These are phyloP conservation scores for Cetonia aurata DNA, from an alignment of 2,888 invertebrate genomes.

Conservation along the genomic window DNA sequence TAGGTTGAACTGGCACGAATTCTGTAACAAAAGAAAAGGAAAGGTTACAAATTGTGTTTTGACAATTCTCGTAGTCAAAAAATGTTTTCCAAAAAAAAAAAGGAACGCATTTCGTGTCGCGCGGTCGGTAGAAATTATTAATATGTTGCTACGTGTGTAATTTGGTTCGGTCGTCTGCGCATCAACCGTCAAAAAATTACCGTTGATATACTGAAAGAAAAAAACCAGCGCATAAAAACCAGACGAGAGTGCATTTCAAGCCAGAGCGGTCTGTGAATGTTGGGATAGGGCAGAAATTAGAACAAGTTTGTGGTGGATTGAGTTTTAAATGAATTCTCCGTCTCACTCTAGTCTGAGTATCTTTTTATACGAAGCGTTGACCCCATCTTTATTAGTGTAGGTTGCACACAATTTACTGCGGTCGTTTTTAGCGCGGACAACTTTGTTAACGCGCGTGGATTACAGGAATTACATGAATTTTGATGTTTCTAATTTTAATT, in stretches of 20 bases:
- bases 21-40: conserved; percentile 55
- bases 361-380: conserved; percentile 48
- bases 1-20: conserved; percentile 52
- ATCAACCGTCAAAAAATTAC: conserved; percentile 56
- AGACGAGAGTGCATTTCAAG: conserved; percentile 42
- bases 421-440: conserved; percentile 24
- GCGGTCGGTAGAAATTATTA: conserved; percentile 4
- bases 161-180: conserved; percentile 48
- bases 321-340: conserved; percentile 48
- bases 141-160: conserved; percentile 41
- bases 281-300: conserved; percentile 58
- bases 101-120: conserved; percentile 45
- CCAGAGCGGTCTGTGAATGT: conserved; percentile 47
- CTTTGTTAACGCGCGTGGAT: not conserved
- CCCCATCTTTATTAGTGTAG: conserved; percentile 52
- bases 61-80: not conserved
- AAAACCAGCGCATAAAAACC: conserved; percentile 34
- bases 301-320: conserved; percentile 54
- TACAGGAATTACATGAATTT: not conserved
- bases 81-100: conserved; percentile 3
- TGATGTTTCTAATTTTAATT: not conserved
- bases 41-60: conserved; percentile 11
- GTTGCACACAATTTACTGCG: conserved; percentile 38
- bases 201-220: conserved; percentile 45
- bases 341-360: conserved; percentile 43